Evolutionary conservation across 2,113 vertebrate species (phyloP), one percentile per base, ranked within the genome.

Genomic region (Theristicus caerulescens): DNA sequence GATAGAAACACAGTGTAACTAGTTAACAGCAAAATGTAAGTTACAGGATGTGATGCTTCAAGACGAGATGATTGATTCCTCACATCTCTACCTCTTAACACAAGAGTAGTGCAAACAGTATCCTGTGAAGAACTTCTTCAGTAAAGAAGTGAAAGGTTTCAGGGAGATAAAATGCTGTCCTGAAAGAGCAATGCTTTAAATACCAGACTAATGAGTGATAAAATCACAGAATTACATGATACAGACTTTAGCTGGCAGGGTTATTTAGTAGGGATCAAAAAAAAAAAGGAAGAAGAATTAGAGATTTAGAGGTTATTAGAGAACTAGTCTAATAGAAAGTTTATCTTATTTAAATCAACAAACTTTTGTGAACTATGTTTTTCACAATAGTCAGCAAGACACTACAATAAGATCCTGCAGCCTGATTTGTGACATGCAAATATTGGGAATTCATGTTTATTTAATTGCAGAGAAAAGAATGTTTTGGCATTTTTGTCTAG

Each of bases 401-500:
- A n/a, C 32, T 73, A 46, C 55, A 59, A 20, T 38, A 81, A 55
- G 21, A 61, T 90, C 92, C 57, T 71, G 25, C 32, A 71, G 14
- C 14, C 46, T 88, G 54, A 54, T 59, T 83, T 64, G 46, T 78
- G 55, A 65, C 19, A 32, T 19, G 4, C 8, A 82, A 59, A 57
- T 61, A n/a, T 47, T 40, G 27, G 61, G 49, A 93, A 74, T 78
- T 94, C 42, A 40, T 69, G 32, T 79, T 78, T 81, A 76, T 65
- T 83, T 93, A 69, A 81, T 61, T 82, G 62, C 66, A 93, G 32
- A 73, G 18, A 46, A 65, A 82, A 52, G 0, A 86, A n/a, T 49
- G 14, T 57, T 95, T 84, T 67, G 34, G 31, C 44, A 79, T 94
- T 91, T 95, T 91, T 89, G 44, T 82, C 13, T 32, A 79, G 49